Base-by-base conservation (phyloP, 2,888 invertebrate genomes). In the Alentia gelatinosa region DNA sequence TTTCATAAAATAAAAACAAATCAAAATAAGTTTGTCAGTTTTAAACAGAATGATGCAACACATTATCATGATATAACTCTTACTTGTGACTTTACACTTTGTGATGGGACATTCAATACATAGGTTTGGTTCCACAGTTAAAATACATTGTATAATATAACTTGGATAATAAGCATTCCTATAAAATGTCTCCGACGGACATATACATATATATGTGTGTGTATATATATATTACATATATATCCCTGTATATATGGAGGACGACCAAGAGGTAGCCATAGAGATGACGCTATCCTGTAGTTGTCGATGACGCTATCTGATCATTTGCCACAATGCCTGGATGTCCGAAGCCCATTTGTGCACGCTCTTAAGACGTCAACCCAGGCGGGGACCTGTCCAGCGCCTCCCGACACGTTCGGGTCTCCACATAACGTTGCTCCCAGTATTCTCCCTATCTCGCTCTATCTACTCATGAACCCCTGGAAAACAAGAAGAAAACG, bases 61-160 rank as follows among this genome's bases (percentile, higher is more conserved):
- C 89, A 89, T 63, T 86, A 86, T 86, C 50, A 86, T 86, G 86
- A 86, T 86, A 86, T 86, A 86, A 86, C 86, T 30, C 42, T 42
- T 42, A 47, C 42, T 86, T 42, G 86, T 90, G 84, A 83, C 68
- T 74, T 83, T 74, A 89, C 56, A 89, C 40, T 39, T 19, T 63
- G 68, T 74, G 86, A 89, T 56, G 84, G 86, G 90, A 90, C 90
- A 90, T 56, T 89, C 63, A 89, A 63, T 89, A 63, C 37, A 56
- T 89, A 50, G 89, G 56, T 56, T 63, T 63, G 68, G 56, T 90
- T 90, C 79, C 90, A 90, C 90, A 90, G 39, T 90, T 90, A 90
- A 90, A 90, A 90, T 90, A 90, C 90, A 90, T 40, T 90, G 79
- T 90, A 90, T 90, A 90, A 50, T 90, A 90, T 90, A 89, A 63